Evolutionary conservation across 2,888 invertebrate genomes (phyloP).

Genomic region (Caenorhabditis sp.): DNA sequence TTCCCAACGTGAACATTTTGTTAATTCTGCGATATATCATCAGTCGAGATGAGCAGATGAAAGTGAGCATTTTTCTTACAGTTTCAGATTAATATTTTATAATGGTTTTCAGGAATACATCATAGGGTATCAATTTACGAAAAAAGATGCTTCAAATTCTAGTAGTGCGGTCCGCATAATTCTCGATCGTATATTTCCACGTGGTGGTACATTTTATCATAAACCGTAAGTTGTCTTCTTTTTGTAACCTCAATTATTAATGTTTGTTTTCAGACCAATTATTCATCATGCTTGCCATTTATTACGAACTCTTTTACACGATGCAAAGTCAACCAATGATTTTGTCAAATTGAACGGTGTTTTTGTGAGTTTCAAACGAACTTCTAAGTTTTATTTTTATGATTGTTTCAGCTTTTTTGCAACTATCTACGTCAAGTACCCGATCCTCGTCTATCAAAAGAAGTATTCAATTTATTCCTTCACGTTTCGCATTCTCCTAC

Average conservation of each 20-base stretch:
- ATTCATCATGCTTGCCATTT: constrained; percentile 9
- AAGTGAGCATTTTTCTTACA: neutral
- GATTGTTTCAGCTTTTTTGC: constrained; percentile 3
- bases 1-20: constrained; percentile 4
- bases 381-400: neutral
- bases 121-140: neutral
- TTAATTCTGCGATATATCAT: constrained; percentile 7
- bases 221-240: neutral
- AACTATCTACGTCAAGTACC: neutral
- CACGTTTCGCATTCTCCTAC: constrained; percentile 25
- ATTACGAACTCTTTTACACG: constrained; percentile 14
- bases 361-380: constrained; percentile 1
- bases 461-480: constrained; percentile 17
- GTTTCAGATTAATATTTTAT: neutral
- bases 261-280: constrained; percentile 7
- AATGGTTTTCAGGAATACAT: constrained; percentile 6
- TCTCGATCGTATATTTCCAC: neutral
- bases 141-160: constrained; percentile 1
- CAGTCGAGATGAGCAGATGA: constrained; percentile 16
- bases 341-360: constrained; percentile 16
- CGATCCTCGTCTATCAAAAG: neutral
- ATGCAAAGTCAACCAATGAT: constrained; percentile 12
- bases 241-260: neutral
- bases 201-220: neutral
- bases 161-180: constrained; percentile 10